Percentiles rank a stretch among this genome's conserved stretches.
Evolutionary conservation across 2,113 vertebrate genomes (phyloP).

Genomic region (Atlantisia rogersi): DNA sequence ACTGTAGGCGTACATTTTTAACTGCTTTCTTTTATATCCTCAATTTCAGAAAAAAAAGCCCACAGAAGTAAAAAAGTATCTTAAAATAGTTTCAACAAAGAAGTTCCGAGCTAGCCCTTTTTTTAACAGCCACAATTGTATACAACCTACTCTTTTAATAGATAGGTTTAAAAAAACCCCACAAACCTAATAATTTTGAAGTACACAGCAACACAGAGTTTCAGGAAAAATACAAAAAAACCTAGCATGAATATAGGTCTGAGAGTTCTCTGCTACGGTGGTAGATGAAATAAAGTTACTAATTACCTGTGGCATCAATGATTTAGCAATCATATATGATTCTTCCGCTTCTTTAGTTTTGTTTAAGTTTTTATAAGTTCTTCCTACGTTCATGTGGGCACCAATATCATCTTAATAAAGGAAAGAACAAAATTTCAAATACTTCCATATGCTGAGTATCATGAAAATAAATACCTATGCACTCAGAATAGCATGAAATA

Average conservation of each 20-base stretch:
- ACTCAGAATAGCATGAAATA: not conserved
- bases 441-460: not conserved
- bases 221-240: not conserved
- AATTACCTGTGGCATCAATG: conserved; percentile 96
- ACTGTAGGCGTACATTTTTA: not conserved
- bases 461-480: not conserved
- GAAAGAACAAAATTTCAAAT: not conserved
- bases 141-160: not conserved
- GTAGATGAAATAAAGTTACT: not conserved
- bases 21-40: not conserved
- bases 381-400: conserved; percentile 98
- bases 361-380: conserved; percentile 98
- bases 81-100: not conserved
- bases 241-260: not conserved
- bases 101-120: not conserved
- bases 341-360: conserved; percentile 94
- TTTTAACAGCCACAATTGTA: not conserved
- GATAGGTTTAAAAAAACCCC: not conserved
- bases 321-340: conserved; percentile 94
- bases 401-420: conserved; percentile 90
- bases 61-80: not conserved
- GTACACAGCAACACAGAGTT: not conserved
- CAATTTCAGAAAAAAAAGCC: not conserved
- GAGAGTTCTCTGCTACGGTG: not conserved
- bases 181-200: not conserved